These are phyloP conservation scores for Trypoxylon attenuatum DNA, from an alignment of 2,888 invertebrate genomes.

Conservation along the genomic window DNA sequence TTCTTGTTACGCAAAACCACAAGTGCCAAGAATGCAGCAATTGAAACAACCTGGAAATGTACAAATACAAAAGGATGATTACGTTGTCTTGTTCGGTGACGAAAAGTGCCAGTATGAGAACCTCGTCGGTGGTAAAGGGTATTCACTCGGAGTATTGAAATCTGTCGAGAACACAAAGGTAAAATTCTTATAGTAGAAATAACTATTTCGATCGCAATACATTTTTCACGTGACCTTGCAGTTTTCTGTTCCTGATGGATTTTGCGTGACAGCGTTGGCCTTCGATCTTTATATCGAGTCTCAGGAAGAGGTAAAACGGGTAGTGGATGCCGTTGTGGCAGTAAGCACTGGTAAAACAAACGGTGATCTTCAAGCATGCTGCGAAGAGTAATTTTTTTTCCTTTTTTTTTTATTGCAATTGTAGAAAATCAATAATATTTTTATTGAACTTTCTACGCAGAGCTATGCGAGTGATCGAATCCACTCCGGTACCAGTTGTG, in stretches of 20 bases:
- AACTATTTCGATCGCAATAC: neutral
- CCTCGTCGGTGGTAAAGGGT: slow-evolving; percentile 87
- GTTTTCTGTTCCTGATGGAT: slow-evolving; percentile 82
- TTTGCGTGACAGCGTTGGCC: slow-evolving; percentile 81
- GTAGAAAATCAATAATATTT: neutral
- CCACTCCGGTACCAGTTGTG: slow-evolving; percentile 70
- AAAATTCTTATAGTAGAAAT: slow-evolving; percentile 29
- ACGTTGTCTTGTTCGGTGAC: slow-evolving; percentile 75
- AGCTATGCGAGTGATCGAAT: slow-evolving; percentile 73
- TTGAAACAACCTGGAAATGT: slow-evolving; percentile 42
- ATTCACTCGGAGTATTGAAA: slow-evolving; percentile 82
- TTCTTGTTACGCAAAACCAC: slow-evolving; percentile 20
- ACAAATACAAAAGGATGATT: slow-evolving; percentile 53
- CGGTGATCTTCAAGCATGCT: slow-evolving; percentile 76
- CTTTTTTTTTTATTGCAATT: neutral
- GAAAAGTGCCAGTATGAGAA: slow-evolving; percentile 76
- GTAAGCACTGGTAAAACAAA: slow-evolving; percentile 76
- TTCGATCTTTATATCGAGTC: slow-evolving; percentile 78
- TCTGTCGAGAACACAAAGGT: slow-evolving; percentile 75
- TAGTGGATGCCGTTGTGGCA: slow-evolving; percentile 76
- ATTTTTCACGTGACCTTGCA: no score
- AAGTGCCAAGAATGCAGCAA: slow-evolving; percentile 8
- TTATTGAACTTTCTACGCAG: slow-evolving; percentile 62
- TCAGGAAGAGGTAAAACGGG: slow-evolving; percentile 74
- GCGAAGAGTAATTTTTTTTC: slow-evolving; percentile 71